Percentiles rank a stretch among this genome's conserved stretches.
Conservation (phyloP, 2,797 vertebrate genomes). For the Octomys mimax region DNA sequence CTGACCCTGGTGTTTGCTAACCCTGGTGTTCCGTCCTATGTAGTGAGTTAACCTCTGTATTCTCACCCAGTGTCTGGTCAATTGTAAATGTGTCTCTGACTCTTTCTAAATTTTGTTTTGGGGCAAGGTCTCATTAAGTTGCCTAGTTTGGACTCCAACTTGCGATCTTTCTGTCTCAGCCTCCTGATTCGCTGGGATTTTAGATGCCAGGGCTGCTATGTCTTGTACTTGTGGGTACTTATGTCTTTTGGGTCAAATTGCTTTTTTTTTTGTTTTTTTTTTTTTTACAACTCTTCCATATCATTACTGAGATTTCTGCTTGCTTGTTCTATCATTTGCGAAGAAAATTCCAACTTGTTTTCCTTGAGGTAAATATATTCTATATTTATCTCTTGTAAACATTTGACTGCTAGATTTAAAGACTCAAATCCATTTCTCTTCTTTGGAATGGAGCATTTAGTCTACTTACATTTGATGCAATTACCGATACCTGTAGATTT, state of each 20-base stretch:
- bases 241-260: background rate
- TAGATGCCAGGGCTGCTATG: background rate
- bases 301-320: background rate
- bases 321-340: background rate
- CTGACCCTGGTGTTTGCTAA: background rate
- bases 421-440: background rate
- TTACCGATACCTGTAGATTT: background rate
- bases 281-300: background rate
- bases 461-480: background rate
- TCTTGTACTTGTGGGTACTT: background rate
- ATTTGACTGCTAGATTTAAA: background rate
- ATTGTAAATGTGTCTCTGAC: background rate
- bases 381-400: background rate
- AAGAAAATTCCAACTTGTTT: conserved; percentile 8
- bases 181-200: background rate
- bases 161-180: background rate
- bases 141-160: background rate
- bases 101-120: background rate
- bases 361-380: background rate
- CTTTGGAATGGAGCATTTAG: background rate
- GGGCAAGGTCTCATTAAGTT: background rate
- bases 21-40: background rate
- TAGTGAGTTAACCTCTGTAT: background rate
- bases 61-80: background rate
- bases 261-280: background rate